Conservation (phyloP, 64 coral and sea anemone genomes). For the Pocillopora damicornis region DNA sequence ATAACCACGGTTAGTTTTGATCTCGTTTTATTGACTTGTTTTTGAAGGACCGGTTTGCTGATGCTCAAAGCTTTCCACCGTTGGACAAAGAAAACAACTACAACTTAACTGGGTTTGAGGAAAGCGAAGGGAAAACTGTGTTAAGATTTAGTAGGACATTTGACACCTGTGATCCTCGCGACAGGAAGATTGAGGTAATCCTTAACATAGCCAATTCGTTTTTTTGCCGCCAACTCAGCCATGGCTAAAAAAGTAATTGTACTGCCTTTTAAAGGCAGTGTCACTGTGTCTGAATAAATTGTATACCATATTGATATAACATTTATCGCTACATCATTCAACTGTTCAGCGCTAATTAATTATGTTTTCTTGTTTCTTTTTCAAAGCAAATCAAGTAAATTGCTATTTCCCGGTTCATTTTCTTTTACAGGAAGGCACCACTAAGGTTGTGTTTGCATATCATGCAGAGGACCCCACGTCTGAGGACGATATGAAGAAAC, state of each 20-base stretch:
- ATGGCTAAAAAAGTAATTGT: too few relatives aligned
- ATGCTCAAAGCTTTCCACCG: conserved; percentile 14
- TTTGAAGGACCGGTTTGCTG: conserved; percentile 46
- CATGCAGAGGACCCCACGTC: conserved; percentile 44
- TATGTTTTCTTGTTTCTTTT: too few relatives aligned
- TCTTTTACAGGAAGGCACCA: conserved; percentile 42
- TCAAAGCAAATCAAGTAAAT: too few relatives aligned
- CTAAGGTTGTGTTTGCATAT: conserved; percentile 58
- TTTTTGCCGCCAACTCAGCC: too few relatives aligned
- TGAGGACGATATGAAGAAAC: not conserved
- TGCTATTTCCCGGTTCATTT: too few relatives aligned
- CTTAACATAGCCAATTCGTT: not conserved
- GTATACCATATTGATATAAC: too few relatives aligned
- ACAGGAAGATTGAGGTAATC: conserved; percentile 47
- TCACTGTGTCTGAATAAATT: too few relatives aligned
- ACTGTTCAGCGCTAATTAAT: too few relatives aligned
- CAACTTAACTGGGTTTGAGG: conserved; percentile 19
- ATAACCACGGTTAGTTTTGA: not conserved
- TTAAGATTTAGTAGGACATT: conserved; percentile 41
- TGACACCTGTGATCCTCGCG: conserved; percentile 48
- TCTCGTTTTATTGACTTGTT: not conserved
- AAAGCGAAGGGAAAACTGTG: conserved; percentile 22
- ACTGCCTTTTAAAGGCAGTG: too few relatives aligned
- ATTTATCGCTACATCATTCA: too few relatives aligned
- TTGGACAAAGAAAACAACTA: conserved; percentile 38